Conservation (phyloP, 2,797 vertebrate species). For the Silurus aristotelis region DNA sequence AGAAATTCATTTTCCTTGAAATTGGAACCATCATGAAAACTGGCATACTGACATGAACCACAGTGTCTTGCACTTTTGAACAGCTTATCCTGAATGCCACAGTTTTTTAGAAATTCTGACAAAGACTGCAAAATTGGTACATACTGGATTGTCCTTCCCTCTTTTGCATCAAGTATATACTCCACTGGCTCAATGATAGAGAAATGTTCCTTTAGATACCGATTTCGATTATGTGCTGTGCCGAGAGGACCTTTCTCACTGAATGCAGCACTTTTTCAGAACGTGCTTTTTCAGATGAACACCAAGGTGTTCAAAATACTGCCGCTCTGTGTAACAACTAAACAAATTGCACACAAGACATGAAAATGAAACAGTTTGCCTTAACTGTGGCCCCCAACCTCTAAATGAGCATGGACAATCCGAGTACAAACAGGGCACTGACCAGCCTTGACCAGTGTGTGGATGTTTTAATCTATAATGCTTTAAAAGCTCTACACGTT, state of each 20-base stretch:
- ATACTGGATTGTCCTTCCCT: slow-evolving; percentile 40
- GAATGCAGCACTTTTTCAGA: slow-evolving; percentile 49
- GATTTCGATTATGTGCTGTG: slow-evolving; percentile 50
- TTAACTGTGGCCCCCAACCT: slow-evolving; percentile 33
- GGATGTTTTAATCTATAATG: slow-evolving; percentile 51
- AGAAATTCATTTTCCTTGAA: slow-evolving; percentile 10
- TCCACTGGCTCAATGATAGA: slow-evolving; percentile 43
- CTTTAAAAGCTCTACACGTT: slow-evolving; percentile 45
- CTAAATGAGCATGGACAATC: slow-evolving; percentile 49
- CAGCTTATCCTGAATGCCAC: slow-evolving; percentile 12
- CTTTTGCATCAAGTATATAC: slow-evolving; percentile 43
- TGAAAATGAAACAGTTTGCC: no score
- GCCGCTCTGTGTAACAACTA: no score
- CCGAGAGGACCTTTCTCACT: slow-evolving; percentile 41
- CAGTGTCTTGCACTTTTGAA: background rate
- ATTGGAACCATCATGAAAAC: slow-evolving; percentile 19
- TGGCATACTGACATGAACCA: background rate
- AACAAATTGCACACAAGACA: no score
- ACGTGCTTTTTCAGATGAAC: no score
- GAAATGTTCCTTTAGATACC: slow-evolving; percentile 49
- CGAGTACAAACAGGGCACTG: slow-evolving; percentile 44
- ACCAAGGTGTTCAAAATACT: no score
- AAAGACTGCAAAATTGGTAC: slow-evolving; percentile 28
- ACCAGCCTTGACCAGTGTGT: slow-evolving; percentile 30
- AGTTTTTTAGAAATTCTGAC: slow-evolving; percentile 23